A percentile compares a stretch with the other conserved stretches of the same genome.
Conservation (phyloP, 2,113 vertebrate species). For the Dasypus novemcinctus region DNA sequence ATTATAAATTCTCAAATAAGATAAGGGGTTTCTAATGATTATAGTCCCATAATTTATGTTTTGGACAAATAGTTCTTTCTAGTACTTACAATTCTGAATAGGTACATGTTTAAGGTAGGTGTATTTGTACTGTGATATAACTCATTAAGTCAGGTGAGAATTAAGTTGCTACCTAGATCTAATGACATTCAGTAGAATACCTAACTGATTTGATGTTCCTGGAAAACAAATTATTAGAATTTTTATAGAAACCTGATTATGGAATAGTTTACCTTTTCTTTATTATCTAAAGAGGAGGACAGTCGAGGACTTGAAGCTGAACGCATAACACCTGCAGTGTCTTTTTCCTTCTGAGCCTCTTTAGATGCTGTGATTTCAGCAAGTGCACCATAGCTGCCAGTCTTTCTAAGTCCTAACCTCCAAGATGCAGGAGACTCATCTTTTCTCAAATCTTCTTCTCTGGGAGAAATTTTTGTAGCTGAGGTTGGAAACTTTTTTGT, state of each 20-base stretch:
- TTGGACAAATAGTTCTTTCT: background rate
- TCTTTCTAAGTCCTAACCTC: constrained; percentile 96
- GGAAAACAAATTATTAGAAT: background rate
- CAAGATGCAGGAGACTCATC: constrained; percentile 98
- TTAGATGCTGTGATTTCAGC: constrained; percentile 97
- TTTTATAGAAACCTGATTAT: constrained; percentile 10
- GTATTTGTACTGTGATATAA: background rate
- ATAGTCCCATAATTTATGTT: constrained; percentile 12
- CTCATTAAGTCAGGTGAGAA: background rate
- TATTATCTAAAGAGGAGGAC: constrained; percentile 96
- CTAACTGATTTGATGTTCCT: background rate
- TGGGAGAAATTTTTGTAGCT: constrained; percentile 89
- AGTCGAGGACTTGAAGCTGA: constrained; percentile 98
- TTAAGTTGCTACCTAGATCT: constrained; percentile 10
- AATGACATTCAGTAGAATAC: background rate
- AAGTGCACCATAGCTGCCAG: constrained; percentile 96
- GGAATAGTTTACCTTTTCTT: constrained; percentile 89
- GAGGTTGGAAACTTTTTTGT: constrained; percentile 87
- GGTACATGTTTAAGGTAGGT: background rate
- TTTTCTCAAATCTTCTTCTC: constrained; percentile 96
- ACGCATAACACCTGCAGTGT: constrained; percentile 94
- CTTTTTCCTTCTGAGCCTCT: constrained; percentile 96
- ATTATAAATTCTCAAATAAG: background rate
- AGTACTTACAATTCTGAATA: background rate
- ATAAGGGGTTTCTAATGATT: background rate